Percentiles rank a stretch among this genome's conserved stretches.
Conservation (phyloP, 2,113 vertebrate genomes). For the Pycnonotus jocosus region DNA sequence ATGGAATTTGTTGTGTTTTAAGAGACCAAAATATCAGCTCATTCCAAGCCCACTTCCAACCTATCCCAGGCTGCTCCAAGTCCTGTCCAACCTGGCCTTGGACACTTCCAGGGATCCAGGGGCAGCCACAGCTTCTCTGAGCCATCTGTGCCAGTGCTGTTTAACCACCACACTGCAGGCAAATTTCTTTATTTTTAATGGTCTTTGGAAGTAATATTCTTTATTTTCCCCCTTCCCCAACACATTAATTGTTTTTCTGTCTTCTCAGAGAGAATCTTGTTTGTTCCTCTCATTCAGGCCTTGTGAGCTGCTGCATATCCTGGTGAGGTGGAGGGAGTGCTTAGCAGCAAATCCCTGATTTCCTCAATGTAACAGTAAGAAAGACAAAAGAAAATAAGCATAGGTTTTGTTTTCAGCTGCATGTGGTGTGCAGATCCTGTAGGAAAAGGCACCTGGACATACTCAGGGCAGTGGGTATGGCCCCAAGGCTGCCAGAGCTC, state of each 20-base stretch:
- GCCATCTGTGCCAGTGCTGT: not conserved
- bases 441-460: not conserved
- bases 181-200: not conserved
- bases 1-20: not conserved
- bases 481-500: not conserved
- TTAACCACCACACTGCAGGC: not conserved
- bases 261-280: not conserved
- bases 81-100: accelerated
- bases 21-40: not conserved
- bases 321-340: not conserved
- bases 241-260: not conserved
- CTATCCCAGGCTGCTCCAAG: accelerated
- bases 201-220: not conserved
- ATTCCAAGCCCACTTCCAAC: not conserved
- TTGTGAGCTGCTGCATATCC: accelerated
- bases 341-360: not conserved
- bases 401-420: not conserved
- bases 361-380: not conserved
- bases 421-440: not conserved
- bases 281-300: not conserved
- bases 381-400: not conserved
- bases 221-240: not conserved
- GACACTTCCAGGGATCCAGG: not conserved
- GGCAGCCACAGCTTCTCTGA: not conserved
- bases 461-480: accelerated